Conservation (phyloP, 1,140 invertebrate species). For the Lasaia peninsularis region DNA sequence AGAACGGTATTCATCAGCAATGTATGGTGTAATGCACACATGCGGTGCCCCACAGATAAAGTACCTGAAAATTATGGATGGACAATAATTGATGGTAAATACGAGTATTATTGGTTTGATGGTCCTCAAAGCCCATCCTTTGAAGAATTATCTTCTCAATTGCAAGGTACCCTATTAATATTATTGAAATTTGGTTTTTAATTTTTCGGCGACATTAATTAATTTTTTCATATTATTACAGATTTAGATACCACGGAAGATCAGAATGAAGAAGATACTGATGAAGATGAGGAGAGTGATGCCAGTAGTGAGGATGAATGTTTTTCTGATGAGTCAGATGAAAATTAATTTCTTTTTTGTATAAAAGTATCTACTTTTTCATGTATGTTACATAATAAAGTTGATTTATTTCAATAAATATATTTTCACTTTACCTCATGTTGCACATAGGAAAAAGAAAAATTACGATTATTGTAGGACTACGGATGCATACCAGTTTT, state of each 20-base stretch:
- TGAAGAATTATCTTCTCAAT: constrained; percentile 26
- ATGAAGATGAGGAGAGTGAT: constrained; percentile 7
- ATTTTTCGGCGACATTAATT: constrained; percentile 20
- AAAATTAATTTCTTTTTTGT: not conserved
- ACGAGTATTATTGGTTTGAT: constrained; percentile 23
- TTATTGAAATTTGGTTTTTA: constrained; percentile 24
- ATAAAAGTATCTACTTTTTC: not conserved
- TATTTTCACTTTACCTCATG: too few relatives aligned
- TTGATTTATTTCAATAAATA: too few relatives aligned
- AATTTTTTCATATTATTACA: constrained; percentile 24
- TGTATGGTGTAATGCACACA: constrained; percentile 27
- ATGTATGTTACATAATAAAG: too few relatives aligned
- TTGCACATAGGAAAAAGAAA: too few relatives aligned
- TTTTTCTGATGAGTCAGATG: constrained; percentile 15
- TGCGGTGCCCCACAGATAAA: constrained; percentile 23
- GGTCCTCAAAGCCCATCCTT: constrained; percentile 26
- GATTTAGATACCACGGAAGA: constrained; percentile 16
- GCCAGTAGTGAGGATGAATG: constrained; percentile 13
- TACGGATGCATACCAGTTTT: not conserved
- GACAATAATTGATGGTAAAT: constrained; percentile 23
- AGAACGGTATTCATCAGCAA: constrained; percentile 18
- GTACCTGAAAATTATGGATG: constrained; percentile 20
- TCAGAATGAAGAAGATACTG: constrained; percentile 11
- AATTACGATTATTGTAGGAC: too few relatives aligned
- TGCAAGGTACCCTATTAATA: too few relatives aligned